Evolutionary conservation across 2,113 vertebrate genomes (phyloP), one percentile per base, ranked within the genome.

Genomic region (Rhinichthys klamathensis): DNA sequence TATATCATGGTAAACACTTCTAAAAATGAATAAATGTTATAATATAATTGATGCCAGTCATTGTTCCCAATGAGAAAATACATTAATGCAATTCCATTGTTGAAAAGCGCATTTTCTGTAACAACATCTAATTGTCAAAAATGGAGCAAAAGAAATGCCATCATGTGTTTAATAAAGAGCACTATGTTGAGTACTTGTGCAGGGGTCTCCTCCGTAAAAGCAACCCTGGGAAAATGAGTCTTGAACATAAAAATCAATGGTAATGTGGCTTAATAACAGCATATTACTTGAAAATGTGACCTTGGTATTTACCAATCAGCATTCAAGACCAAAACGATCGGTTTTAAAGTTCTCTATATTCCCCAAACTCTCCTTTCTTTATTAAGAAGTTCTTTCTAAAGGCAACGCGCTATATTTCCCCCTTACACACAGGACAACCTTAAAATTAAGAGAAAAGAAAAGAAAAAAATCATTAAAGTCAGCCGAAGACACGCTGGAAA

Each of bases 401-500:
- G 41, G 12, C 23, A 49, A 41, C 11, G 27, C n/a, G 6, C 7
- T 9, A 23, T 41, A 44, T 60, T 54, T n/a, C 60, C 41, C 23
- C 56, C 5, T 54, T 56, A 56, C 44, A 69, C 30, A 51, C 4
- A 35, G 23, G 35, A 63, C 8, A 85, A 65, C 60, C 44, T 79
- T 73, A 15, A 74, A 69, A 63, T 60, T 67, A 46, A 86, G 46
- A 58, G 16, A 38, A 58, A 80, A 83, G 58, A 60, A 77, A 82
- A 88, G 38, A 25, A 56, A 75, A 56, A 73, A 49, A 58, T 56
- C 23, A 56, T 21, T 79, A 56, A 60, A 60, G 58, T 38, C 77
- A 54, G 65, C 49, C 75, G 18, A 75, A 72, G 44, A 65, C 56
- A 61, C 61, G 65, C 44, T 18, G 58, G 65, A 54, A 84, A 79